Conservation (phyloP, 1,140 invertebrate species). For the Phymorhynchus buccinoides region DNA sequence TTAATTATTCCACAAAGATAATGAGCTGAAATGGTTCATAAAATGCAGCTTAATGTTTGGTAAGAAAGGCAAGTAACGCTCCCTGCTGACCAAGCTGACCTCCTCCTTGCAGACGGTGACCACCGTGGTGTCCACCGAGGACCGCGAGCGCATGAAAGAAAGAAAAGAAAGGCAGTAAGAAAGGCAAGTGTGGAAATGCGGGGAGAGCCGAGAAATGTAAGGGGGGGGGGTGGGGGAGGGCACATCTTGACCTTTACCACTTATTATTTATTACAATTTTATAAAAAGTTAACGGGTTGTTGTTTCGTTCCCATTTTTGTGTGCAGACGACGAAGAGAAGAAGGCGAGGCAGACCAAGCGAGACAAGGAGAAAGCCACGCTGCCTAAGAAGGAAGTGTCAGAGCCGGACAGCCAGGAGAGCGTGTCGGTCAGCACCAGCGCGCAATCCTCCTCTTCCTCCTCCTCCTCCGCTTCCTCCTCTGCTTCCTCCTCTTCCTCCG, state of each 20-base stretch:
- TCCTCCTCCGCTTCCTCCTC: not conserved
- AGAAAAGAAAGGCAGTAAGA: too few relatives aligned
- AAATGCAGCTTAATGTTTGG: too few relatives aligned
- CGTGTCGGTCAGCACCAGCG: not conserved
- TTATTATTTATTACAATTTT: too few relatives aligned
- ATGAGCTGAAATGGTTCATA: too few relatives aligned
- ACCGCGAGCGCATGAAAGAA: not conserved
- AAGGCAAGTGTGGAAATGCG: too few relatives aligned
- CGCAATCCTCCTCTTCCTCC: not conserved
- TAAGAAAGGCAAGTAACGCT: too few relatives aligned
- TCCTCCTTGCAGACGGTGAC: constrained; percentile 19
- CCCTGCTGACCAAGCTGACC: constrained; percentile 26
- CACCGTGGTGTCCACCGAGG: not conserved
- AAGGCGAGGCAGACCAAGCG: constrained; percentile 16
- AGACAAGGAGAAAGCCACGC: not conserved
- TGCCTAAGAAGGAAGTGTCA: not conserved
- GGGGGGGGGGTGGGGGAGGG: too few relatives aligned
- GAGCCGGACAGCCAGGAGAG: not conserved
- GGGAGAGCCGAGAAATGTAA: too few relatives aligned
- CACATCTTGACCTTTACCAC: too few relatives aligned
- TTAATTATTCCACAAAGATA: too few relatives aligned
- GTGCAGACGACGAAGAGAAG: constrained; percentile 16
- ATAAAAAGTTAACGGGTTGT: too few relatives aligned
- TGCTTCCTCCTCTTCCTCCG: not conserved
- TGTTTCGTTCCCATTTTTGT: too few relatives aligned